Base-by-base conservation (phyloP, 2,888 invertebrate species). In the Stegana nigrithorax region DNA sequence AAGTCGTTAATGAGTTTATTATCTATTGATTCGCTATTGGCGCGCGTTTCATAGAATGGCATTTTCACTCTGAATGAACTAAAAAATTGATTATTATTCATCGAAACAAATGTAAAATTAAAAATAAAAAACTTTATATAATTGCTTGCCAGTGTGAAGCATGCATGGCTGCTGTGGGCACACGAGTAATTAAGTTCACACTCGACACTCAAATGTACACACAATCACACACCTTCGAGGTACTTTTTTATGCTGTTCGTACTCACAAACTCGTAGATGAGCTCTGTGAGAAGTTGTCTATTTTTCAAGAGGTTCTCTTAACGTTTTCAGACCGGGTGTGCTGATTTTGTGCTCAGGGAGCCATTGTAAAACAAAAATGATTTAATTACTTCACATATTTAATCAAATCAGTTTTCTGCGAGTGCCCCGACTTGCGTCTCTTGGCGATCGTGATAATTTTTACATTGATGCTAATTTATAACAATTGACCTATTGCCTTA, bases 401-500 rank as follows among this genome's bases (percentile, higher is more conserved):
- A 79, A 80, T 76, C 78, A 68, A 76, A 76, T 79, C 80, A 79
- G 42, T 68, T 51, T 51, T 63, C 61, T 59, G 64, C 53, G 50
- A 60, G 36, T 59, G 74, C 12, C 6, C 39, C 5, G 75, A 77
- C 72, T 70, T 73, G 75, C 75, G 68, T 65, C 45, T 50, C 21
- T 26, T 57, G 2, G 45, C 19, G 56, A 6, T 60, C 60, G 65
- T 64, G 66, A 73, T 68, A 69, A 75, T 64, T 72, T 73, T 81
- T 72, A 79, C 78, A 78, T 79, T 81, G 73, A 77, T 80, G 79
- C 71, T 81, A 80, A 80, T 80, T 80, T 82, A 82, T 73, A 74
- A 72, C 70, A 80, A 80, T 80, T 80, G 82, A 80, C 80, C 80
- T 82, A 79, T 80, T 82, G 80, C 81, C 80, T 79, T 73, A 80